Evolutionary conservation across 2,888 invertebrate genomes (phyloP), one percentile per base, ranked within the genome.

Genomic region (Reticulitermes lucifugus): DNA sequence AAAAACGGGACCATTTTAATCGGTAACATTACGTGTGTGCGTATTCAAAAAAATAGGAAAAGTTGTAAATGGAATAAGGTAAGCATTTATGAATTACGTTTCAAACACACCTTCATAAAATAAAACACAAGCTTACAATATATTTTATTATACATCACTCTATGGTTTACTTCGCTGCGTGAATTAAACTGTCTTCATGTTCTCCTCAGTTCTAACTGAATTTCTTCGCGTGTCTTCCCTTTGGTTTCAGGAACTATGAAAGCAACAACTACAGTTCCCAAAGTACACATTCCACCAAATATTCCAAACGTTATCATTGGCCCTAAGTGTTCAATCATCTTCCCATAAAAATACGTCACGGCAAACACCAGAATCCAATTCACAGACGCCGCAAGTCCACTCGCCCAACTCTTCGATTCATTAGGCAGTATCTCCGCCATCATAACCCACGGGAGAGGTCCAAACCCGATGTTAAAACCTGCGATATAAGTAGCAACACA

Each of bases 381-480:
- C 59, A 94, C 91, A 89, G 95, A 94, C 0, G 96, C 95, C 0
- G 96, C 95, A 18, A 97, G 90, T 10, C 96, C 94, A 0, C 95
- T 94, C 0, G 97, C 97, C 0, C 94, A 91, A 0, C 93, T 96
- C 88, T 95, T 93, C 83, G 94, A 95, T 88, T 96, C 95, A 0
- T 94, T 92, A 43, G 96, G 92, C 89, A 97, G 95, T 29, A 96
- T 89, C 89, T 96, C 96, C 0, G 95, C 94, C 93, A 96, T 94
- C 92, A 95, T 93, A 88, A 95, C 90, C 96, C 96, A 96, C 0
- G 96, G 96, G 73, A 96, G 94, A 0, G 96, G 96, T 0, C 96
- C 96, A 89, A 95, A 94, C 22, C 96, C 96, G 88, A 95, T 90
- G 0, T 94, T 93, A 89, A 95, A 95, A 0, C 93, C 93, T n/a